phyloP scores from a whole-genome alignment of 2,113 vertebrate genomes.

The Oenanthe melanoleuca region DNA sequence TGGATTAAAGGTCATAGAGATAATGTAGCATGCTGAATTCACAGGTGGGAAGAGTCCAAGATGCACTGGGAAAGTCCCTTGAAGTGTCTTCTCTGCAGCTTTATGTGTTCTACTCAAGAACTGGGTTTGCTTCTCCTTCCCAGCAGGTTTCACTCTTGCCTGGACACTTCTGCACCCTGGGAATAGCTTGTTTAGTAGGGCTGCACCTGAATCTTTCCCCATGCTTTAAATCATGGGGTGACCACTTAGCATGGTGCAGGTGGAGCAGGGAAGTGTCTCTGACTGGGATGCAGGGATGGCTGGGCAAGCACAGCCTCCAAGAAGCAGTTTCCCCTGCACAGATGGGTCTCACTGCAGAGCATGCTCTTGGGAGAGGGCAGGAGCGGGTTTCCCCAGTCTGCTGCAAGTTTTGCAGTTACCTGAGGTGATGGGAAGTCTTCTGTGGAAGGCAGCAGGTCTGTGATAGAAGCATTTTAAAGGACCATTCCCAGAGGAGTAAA shows the following conservation, averaged over 20 bases:
- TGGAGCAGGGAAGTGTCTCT: background rate
- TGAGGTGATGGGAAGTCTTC: background rate
- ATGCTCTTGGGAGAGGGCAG: fast-evolving
- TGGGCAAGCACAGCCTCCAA: background rate
- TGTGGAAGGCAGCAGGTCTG: background rate
- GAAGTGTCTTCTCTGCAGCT: background rate
- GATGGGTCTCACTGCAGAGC: background rate
- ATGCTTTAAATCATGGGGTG: background rate
- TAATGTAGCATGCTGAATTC: slow-evolving; percentile 3
- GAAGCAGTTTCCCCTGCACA: background rate
- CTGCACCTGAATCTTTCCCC: background rate
- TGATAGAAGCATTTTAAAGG: background rate
- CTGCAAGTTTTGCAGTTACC: background rate
- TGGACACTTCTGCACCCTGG: background rate
- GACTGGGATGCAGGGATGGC: background rate
- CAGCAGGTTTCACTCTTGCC: background rate
- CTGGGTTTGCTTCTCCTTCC: background rate
- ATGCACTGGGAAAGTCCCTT: background rate
- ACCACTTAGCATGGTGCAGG: background rate
- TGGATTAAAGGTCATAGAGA: slow-evolving; percentile 49
- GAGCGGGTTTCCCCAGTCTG: background rate
- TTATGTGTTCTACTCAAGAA: background rate
- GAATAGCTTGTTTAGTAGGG: background rate
- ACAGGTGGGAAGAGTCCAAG: background rate
- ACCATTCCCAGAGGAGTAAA: background rate